These are phyloP conservation scores for Anniella stebbinsi DNA, from an alignment of 2,797 vertebrate species.

Conservation along the genomic window DNA sequence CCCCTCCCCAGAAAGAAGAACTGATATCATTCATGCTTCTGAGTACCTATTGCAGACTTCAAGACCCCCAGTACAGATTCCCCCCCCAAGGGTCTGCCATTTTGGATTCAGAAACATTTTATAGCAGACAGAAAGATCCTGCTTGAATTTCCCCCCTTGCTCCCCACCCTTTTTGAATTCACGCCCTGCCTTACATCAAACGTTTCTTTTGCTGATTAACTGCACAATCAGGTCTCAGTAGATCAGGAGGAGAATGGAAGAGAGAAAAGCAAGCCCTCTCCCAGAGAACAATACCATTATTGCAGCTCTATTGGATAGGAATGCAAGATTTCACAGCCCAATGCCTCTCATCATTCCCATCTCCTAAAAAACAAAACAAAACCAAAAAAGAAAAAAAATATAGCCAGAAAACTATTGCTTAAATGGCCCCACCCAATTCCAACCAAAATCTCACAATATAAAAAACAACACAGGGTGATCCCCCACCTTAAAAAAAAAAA, in stretches of 20 bases:
- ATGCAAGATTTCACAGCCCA: conserved; percentile 91
- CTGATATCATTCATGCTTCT: conserved; percentile 65
- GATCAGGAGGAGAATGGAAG: conserved; percentile 81
- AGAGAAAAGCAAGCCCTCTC: conserved; percentile 85
- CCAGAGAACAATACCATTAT: conserved; percentile 90
- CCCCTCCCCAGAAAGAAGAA: conserved; percentile 35
- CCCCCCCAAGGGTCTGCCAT: conserved; percentile 72
- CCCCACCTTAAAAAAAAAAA: too few species aligned
- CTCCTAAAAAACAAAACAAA: conserved; percentile 72
- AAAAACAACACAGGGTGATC: conserved; percentile 32
- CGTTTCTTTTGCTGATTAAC: conserved; percentile 86
- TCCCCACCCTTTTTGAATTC: conserved; percentile 83
- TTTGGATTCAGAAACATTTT: conserved; percentile 76
- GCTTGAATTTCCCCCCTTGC: conserved; percentile 73
- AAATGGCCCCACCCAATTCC: conserved; percentile 66
- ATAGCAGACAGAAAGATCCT: conserved; percentile 79
- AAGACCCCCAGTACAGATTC: conserved; percentile 35
- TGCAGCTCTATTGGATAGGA: conserved; percentile 94
- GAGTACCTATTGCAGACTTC: conserved; percentile 55
- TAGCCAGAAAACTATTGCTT: conserved; percentile 73
- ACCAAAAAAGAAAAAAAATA: neutral
- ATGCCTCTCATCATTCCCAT: conserved; percentile 82
- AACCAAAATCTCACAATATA: conserved; percentile 58
- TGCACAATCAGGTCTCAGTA: conserved; percentile 91
- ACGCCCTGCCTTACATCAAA: conserved; percentile 90